These are phyloP conservation scores for Philopotamus ludificatus DNA, from an alignment of 1,140 invertebrate species.

Conservation along the genomic window DNA sequence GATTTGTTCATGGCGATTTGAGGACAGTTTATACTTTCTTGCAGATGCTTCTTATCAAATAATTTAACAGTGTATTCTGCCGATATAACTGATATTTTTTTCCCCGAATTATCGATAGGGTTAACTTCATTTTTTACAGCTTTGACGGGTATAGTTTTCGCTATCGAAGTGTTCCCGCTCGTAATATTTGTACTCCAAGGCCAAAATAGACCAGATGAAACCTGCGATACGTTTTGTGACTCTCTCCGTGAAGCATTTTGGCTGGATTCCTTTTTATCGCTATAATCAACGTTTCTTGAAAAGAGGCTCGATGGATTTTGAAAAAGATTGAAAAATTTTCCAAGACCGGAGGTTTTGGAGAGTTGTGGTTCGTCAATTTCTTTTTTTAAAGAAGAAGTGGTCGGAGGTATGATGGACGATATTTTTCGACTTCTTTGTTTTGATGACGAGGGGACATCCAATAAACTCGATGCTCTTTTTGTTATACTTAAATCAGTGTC, in stretches of 20 bases:
- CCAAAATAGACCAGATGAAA: slow-evolving; percentile 51
- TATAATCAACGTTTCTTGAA: slow-evolving; percentile 47
- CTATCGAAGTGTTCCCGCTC: slow-evolving; percentile 11
- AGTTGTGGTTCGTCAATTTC: slow-evolving; percentile 44
- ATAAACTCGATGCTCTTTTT: slow-evolving; percentile 49
- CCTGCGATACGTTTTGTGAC: slow-evolving; percentile 44
- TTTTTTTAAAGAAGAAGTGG: slow-evolving; percentile 38
- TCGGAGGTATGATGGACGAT: slow-evolving; percentile 56
- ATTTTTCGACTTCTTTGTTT: slow-evolving; percentile 56
- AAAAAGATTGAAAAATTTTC: slow-evolving; percentile 59
- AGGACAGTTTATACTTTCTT: too few species aligned
- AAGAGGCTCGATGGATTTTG: slow-evolving; percentile 58
- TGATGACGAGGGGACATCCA: slow-evolving; percentile 50
- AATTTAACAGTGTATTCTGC: slow-evolving; percentile 20
- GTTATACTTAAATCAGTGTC: slow-evolving; percentile 37
- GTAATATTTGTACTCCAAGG: slow-evolving; percentile 47
- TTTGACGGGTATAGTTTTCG: neutral
- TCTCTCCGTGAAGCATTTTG: slow-evolving; percentile 29
- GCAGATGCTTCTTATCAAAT: neutral
- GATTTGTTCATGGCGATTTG: too few species aligned
- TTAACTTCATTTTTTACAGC: neutral
- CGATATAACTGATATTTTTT: slow-evolving; percentile 7
- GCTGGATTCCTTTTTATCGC: slow-evolving; percentile 45
- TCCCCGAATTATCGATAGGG: too few species aligned
- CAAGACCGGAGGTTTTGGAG: slow-evolving; percentile 53